These are phyloP conservation scores for Alouatta palliata DNA, from an alignment of 2,113 vertebrate genomes.

Conservation along the genomic window DNA sequence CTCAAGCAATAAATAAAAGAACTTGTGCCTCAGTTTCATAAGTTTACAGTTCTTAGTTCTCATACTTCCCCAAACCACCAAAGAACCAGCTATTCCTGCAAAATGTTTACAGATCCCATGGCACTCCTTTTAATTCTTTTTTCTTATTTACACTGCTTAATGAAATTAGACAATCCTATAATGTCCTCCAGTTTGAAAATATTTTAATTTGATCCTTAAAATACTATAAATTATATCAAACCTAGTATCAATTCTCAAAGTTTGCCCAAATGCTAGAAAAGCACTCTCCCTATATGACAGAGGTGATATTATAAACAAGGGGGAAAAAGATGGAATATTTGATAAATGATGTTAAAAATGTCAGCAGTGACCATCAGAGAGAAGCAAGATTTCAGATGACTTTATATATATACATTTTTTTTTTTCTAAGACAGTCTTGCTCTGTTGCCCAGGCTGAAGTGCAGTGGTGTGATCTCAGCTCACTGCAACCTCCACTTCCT, in stretches of 20 bases:
- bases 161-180: background rate
- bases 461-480: no score
- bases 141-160: background rate
- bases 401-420: no score
- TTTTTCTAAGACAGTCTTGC: no score
- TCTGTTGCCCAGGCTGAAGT: no score
- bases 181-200: background rate
- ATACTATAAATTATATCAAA: slow-evolving; percentile 24
- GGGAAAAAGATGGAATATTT: background rate
- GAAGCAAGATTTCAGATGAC: background rate
- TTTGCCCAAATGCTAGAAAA: background rate
- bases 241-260: background rate
- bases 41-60: background rate
- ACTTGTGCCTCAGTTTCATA: background rate
- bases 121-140: background rate
- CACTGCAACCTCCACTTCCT: no score
- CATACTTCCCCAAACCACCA: background rate
- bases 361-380: background rate
- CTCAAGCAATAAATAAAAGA: no score
- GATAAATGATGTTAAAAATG: background rate
- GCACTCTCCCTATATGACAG: background rate
- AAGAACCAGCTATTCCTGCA: background rate
- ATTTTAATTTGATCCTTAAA: background rate
- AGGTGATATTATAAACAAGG: background rate
- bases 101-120: background rate